Evolutionary conservation across 2,888 invertebrate species (phyloP), one percentile per base, ranked within the genome.

Genomic region (Baccha elongata): DNA sequence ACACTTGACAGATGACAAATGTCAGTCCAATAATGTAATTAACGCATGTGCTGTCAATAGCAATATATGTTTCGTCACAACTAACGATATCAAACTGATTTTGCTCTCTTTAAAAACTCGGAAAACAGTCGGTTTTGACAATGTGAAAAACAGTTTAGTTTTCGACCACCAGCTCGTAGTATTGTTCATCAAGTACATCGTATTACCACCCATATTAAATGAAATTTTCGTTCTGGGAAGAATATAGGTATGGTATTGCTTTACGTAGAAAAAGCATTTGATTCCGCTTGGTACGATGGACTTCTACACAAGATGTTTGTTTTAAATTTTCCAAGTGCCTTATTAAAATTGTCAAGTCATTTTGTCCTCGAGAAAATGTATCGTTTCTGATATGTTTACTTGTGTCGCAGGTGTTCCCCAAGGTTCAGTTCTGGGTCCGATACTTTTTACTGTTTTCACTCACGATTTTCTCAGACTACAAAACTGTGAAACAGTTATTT

Each of bases 251-350:
- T 87, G 17, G 73, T 87, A 0, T 75, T n/a, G n/a, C n/a, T n/a
- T n/a, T n/a, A n/a, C n/a, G n/a, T n/a, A n/a, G n/a, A n/a, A n/a
- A n/a, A n/a, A 88, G 7, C n/a, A n/a, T 72, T 90, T 0, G 88
- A 89, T 55, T 76, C 88, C 1, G 85, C 86, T 44, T 87, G 87
- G 87, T 87, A 88, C 44, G 64, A 86, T 1, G 88, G 86, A 3
- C 85, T 88, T 0, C 21, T 64, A 1, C 48, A 64, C 10, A 64
- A 64, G 10, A 6, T 48, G 2, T n/a, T 64, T 0, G 1, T 21
- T 87, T 6, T 42, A 21, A 53, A 85, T 13, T 65, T 86, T 32
- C 86, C 87, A 52, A 21, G 29, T n/a, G 2, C 7, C 11, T 35
- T 10, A 6, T 35, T 10, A 35, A 35, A 35, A 35, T 35, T 35